phyloP scores from a whole-genome alignment of 2,113 vertebrate species.

The Archocentrus centrarchus region DNA sequence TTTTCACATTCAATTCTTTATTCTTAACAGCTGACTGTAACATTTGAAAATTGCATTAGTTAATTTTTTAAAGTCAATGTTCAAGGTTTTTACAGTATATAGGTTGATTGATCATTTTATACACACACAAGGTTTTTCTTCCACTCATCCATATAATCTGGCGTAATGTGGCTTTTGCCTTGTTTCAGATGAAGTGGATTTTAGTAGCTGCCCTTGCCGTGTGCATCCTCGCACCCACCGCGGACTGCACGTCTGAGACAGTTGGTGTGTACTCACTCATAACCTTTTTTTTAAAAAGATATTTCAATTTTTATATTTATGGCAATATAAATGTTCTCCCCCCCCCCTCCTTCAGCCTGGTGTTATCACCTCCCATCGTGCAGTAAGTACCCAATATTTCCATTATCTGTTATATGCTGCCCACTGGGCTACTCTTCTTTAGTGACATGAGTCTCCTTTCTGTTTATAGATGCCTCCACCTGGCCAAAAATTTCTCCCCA shows the following conservation, averaged over 20 bases:
- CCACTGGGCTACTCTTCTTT: background rate
- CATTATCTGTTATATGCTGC: background rate
- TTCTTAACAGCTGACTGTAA: background rate
- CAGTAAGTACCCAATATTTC: constrained; percentile 54
- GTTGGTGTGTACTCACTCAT: no score
- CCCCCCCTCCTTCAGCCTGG: constrained; percentile 35
- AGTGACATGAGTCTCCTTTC: background rate
- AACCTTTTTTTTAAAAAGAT: no score
- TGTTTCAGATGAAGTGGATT: constrained; percentile 46
- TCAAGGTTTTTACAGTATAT: background rate
- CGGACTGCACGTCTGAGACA: background rate
- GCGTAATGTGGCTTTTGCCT: background rate
- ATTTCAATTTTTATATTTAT: no score
- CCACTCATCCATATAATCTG: background rate
- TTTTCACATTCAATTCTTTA: background rate
- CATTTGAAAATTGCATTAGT: background rate
- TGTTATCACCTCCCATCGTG: constrained; percentile 52
- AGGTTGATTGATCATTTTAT: background rate
- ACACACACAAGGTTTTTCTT: no score
- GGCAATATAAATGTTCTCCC: background rate
- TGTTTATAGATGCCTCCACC: constrained; percentile 33
- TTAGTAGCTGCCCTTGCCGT: background rate
- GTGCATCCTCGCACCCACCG: constrained; percentile 5
- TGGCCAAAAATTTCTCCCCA: constrained; percentile 25
- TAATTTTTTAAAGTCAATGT: background rate